Evolutionary conservation across 2,888 invertebrate species (phyloP).

Genomic region (Drosophila neotestacea): DNA sequence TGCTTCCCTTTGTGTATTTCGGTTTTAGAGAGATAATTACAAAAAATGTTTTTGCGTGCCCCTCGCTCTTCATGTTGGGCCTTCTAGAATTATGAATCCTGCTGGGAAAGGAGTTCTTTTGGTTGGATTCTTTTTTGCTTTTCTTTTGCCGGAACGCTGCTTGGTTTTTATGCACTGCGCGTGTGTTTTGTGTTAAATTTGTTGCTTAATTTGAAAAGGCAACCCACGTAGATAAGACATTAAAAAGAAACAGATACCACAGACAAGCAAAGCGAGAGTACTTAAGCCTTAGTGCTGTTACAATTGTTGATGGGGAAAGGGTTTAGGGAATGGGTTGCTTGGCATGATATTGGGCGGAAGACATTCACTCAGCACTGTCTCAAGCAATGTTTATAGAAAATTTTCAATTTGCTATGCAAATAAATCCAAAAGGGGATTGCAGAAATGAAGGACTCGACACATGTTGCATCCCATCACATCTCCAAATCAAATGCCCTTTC

Average conservation of each 20-base stretch:
- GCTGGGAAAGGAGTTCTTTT: slow-evolving; percentile 18
- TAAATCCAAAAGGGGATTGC: slow-evolving; percentile 34
- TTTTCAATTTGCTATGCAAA: slow-evolving; percentile 76
- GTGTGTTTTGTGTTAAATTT: slow-evolving; percentile 74
- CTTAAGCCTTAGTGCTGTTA: slow-evolving; percentile 21
- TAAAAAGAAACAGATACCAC: slow-evolving; percentile 63
- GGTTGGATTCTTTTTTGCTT: slow-evolving; percentile 6
- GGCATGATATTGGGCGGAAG: slow-evolving; percentile 14
- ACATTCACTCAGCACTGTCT: slow-evolving; percentile 46
- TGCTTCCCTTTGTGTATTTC: slow-evolving; percentile 37
- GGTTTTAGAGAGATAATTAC: slow-evolving; percentile 75
- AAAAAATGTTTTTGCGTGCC: slow-evolving; percentile 75
- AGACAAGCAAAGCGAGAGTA: slow-evolving; percentile 27
- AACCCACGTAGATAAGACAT: slow-evolving; percentile 70
- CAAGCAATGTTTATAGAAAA: slow-evolving; percentile 54
- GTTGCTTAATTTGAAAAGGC: slow-evolving; percentile 70
- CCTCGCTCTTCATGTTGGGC: slow-evolving; percentile 56
- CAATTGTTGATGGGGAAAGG: not conserved
- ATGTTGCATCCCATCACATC: slow-evolving; percentile 44
- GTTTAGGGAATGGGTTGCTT: not conserved
- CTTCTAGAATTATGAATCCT: slow-evolving; percentile 69
- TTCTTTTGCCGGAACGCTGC: slow-evolving; percentile 31
- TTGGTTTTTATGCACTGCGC: slow-evolving; percentile 73
- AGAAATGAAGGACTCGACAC: slow-evolving; percentile 25
- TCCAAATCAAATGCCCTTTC: not conserved